A percentile compares a stretch with the other conserved stretches of the same genome.
Conservation (phyloP, 2,797 vertebrate species). For the Caiman crocodilus region DNA sequence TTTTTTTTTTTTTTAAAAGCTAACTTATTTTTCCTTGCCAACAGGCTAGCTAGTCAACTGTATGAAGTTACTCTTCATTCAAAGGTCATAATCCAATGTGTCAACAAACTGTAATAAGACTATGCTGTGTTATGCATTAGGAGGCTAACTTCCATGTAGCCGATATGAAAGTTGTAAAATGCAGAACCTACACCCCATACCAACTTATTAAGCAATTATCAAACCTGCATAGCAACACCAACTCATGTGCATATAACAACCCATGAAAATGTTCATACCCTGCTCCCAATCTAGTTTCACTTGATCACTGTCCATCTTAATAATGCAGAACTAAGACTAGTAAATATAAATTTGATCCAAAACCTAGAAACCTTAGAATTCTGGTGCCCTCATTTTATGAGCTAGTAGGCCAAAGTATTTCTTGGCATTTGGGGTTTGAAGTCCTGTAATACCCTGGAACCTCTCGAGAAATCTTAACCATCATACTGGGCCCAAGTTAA, state of each 20-base stretch:
- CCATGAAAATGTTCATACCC: neutral
- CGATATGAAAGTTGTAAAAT: neutral
- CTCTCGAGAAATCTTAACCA: neutral
- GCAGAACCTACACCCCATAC: neutral
- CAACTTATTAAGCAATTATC: neutral
- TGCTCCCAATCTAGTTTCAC: neutral
- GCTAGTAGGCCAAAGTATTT: neutral
- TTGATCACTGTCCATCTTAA: neutral
- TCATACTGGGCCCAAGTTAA: neutral
- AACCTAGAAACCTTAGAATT: neutral
- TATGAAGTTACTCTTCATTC: neutral
- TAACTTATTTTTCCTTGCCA: neutral
- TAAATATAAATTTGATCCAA: neutral
- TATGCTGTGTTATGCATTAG: neutral
- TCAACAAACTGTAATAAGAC: neutral
- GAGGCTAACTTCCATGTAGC: neutral
- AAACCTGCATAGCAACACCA: neutral
- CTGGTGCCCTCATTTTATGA: neutral
- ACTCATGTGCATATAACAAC: rapidly evolving
- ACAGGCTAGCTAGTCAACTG: neutral
- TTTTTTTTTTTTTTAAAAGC: neutral
- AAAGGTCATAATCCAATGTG: neutral
- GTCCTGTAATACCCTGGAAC: too few relatives aligned
- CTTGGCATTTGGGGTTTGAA: too few relatives aligned
- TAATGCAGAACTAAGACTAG: rapidly evolving